phyloP scores from a whole-genome alignment of 2,797 vertebrate species.

The Galagoides demidoff region DNA sequence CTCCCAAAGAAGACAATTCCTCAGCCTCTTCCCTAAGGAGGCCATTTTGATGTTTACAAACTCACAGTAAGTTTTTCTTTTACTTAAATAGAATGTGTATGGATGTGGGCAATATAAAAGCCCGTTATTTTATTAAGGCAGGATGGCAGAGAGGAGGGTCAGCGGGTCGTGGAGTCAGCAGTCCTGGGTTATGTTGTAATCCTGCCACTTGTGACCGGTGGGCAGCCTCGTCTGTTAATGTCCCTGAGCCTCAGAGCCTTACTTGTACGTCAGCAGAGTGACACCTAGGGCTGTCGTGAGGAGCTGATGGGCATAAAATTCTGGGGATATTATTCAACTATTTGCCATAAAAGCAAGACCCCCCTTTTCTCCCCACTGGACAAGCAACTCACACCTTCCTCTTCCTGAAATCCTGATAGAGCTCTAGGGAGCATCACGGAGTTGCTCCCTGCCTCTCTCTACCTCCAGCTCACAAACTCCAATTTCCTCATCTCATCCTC shows the following conservation, averaged over 20 bases:
- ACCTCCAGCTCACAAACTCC: background rate
- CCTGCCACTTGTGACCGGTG: background rate
- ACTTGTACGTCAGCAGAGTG: background rate
- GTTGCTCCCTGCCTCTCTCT: background rate
- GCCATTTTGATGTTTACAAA: constrained; percentile 19
- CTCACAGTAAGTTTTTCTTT: constrained; percentile 18
- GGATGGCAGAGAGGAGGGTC: background rate
- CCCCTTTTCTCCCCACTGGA: accelerated
- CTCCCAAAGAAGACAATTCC: constrained; percentile 50
- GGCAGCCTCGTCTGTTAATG: background rate
- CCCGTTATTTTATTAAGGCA: background rate
- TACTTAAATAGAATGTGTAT: constrained; percentile 9
- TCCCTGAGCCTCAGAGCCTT: background rate
- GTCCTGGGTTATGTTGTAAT: background rate
- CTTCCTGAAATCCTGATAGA: background rate
- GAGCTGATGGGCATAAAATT: background rate
- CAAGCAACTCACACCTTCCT: background rate
- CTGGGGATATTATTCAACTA: background rate
- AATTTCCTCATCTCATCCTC: background rate
- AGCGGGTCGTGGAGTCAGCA: background rate
- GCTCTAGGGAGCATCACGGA: background rate
- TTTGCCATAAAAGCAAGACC: background rate
- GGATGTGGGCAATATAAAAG: background rate
- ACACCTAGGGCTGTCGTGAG: background rate
- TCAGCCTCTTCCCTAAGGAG: constrained; percentile 6